Evolutionary conservation across 2,113 vertebrate genomes (phyloP).

Genomic region (Climacteris rufus): DNA sequence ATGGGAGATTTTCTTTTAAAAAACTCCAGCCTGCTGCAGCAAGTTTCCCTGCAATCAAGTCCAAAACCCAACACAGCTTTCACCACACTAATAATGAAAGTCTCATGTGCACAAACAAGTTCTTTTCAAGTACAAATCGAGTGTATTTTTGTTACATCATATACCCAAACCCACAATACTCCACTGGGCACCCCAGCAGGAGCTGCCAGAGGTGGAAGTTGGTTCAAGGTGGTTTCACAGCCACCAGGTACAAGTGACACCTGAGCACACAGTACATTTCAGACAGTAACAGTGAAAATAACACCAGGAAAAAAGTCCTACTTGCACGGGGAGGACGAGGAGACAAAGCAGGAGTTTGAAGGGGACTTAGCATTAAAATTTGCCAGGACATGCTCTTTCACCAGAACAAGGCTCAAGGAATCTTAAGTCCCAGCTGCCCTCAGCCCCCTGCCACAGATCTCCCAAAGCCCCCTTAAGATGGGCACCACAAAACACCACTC

Average conservation of each 20-base stretch:
- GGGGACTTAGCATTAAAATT: background rate
- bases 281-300: background rate
- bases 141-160: background rate
- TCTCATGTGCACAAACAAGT: background rate
- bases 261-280: background rate
- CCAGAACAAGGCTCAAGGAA: background rate
- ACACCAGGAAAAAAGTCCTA: background rate
- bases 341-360: background rate
- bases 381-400: background rate
- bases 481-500: background rate
- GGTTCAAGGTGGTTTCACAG: background rate
- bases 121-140: background rate
- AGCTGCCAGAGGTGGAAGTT: background rate
- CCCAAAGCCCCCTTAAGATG: background rate
- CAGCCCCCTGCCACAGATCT: background rate
- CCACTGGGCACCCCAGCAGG: background rate
- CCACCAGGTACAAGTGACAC: background rate
- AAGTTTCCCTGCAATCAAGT: background rate
- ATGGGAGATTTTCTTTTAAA: background rate
- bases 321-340: background rate
- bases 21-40: background rate
- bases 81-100: background rate
- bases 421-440: background rate
- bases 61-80: background rate
- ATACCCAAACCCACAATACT: background rate